These are phyloP conservation scores for Hydrozoanthus tunicans DNA, from an alignment of 64 coral and sea anemone genomes.

Conservation along the genomic window DNA sequence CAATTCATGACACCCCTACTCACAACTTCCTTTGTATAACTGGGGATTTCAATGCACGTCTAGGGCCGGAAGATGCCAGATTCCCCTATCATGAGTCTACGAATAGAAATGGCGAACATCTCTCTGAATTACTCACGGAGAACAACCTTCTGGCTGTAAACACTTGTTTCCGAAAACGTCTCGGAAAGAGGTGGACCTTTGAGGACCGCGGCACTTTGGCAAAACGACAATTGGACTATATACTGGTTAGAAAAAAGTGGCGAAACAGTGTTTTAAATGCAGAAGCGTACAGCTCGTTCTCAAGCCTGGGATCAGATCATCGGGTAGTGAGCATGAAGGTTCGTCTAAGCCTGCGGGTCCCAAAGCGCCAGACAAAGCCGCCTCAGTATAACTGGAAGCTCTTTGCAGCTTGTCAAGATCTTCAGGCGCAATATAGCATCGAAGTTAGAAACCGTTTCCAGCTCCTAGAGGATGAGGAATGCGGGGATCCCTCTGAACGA, in stretches of 20 bases:
- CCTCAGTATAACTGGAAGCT: neutral
- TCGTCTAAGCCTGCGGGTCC: neutral
- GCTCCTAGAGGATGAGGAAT: neutral
- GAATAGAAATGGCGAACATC: constrained; percentile 6
- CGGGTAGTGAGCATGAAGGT: neutral
- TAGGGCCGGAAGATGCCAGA: neutral
- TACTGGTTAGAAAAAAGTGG: constrained; percentile 3
- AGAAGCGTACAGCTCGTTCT: neutral
- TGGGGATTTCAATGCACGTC: constrained; percentile 23
- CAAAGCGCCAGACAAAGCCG: neutral
- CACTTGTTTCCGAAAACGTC: constrained; percentile 6
- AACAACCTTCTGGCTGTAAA: neutral
- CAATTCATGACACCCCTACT: neutral
- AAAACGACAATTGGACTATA: constrained; percentile 27
- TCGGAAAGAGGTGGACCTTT: constrained; percentile 4
- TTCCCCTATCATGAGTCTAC: constrained; percentile 10
- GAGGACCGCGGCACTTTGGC: neutral
- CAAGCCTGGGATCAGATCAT: neutral
- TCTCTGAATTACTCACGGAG: neutral
- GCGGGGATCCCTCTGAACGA: neutral
- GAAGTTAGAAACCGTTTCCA: neutral
- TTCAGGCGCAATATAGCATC: neutral
- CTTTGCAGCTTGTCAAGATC: neutral
- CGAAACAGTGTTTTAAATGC: constrained; percentile 31
- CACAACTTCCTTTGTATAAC: neutral